phyloP scores from a whole-genome alignment of 2,888 invertebrate genomes.

The Drosophila hawaiiensis region DNA sequence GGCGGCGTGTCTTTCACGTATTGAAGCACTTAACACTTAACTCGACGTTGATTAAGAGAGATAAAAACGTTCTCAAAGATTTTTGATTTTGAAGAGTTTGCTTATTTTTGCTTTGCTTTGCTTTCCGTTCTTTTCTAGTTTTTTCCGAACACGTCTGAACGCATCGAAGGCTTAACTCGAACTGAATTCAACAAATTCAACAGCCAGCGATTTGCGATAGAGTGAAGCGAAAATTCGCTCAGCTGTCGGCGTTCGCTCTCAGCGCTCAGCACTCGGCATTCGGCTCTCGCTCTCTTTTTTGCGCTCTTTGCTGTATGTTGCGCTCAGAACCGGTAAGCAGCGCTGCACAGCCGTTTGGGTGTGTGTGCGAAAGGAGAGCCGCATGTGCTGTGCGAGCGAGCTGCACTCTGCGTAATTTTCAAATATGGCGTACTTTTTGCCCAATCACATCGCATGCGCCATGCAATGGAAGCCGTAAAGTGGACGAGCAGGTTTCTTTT shows the following conservation, averaged over 20 bases:
- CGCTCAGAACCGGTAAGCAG: conserved; percentile 67
- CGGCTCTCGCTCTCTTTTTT: conserved; percentile 19
- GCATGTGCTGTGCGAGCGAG: conserved; percentile 63
- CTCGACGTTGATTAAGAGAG: conserved; percentile 23
- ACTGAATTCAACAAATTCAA: conserved; percentile 74
- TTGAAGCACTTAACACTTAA: conserved; percentile 43
- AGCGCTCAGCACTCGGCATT: not conserved
- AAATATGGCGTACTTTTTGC: conserved; percentile 85
- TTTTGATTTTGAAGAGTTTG: conserved; percentile 18
- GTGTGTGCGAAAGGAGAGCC: conserved; percentile 45
- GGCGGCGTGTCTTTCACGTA: conserved; percentile 39
- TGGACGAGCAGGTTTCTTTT: conserved; percentile 58
- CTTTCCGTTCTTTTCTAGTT: conserved; percentile 48
- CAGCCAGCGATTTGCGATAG: conserved; percentile 47
- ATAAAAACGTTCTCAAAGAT: conserved; percentile 38
- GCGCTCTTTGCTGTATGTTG: conserved; percentile 19
- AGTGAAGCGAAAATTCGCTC: conserved; percentile 57
- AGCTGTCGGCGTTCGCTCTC: conserved; percentile 22
- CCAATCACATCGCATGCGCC: conserved; percentile 86
- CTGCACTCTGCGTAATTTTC: conserved; percentile 78
- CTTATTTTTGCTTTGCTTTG: conserved; percentile 13
- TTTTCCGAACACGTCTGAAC: conserved; percentile 83
- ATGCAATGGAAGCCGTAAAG: conserved; percentile 72
- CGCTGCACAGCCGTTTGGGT: conserved; percentile 34
- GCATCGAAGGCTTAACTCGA: conserved; percentile 84